These are phyloP conservation scores for Xerus inauris DNA, from an alignment of 2,113 vertebrate species.

Conservation along the genomic window DNA sequence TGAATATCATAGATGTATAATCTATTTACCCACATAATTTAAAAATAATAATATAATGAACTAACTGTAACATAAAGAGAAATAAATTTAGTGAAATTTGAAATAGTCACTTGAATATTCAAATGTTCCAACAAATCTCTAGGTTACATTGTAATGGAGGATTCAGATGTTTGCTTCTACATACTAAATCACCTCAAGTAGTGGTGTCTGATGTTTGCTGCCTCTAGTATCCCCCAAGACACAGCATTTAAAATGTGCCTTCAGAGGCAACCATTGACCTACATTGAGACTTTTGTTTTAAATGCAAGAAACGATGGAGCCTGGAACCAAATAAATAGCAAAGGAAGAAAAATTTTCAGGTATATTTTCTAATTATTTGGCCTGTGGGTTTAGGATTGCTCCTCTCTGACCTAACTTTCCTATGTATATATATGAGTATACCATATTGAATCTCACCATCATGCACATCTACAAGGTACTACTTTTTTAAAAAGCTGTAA, in stretches of 20 bases:
- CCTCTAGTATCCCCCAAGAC: fast-evolving
- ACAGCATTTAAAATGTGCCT: neutral
- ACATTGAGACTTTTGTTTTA: neutral
- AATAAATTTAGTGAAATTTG: neutral
- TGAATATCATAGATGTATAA: neutral
- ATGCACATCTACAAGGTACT: too few species aligned
- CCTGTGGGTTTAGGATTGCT: neutral
- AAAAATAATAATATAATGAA: neutral
- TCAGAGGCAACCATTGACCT: neutral
- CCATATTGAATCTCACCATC: too few species aligned
- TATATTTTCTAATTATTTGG: neutral
- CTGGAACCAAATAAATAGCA: neutral
- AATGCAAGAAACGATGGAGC: neutral
- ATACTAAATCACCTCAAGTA: neutral
- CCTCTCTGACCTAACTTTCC: neutral
- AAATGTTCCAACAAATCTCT: neutral
- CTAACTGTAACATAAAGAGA: neutral
- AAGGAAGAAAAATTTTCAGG: neutral
- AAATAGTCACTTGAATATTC: neutral
- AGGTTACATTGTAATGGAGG: neutral
- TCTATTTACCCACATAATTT: neutral
- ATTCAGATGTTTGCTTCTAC: neutral
- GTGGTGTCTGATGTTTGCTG: neutral
- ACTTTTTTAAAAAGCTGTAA: too few species aligned
- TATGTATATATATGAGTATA: too few species aligned